Conservation (phyloP, 2,113 vertebrate species). For the Menura novaehollandiae region DNA sequence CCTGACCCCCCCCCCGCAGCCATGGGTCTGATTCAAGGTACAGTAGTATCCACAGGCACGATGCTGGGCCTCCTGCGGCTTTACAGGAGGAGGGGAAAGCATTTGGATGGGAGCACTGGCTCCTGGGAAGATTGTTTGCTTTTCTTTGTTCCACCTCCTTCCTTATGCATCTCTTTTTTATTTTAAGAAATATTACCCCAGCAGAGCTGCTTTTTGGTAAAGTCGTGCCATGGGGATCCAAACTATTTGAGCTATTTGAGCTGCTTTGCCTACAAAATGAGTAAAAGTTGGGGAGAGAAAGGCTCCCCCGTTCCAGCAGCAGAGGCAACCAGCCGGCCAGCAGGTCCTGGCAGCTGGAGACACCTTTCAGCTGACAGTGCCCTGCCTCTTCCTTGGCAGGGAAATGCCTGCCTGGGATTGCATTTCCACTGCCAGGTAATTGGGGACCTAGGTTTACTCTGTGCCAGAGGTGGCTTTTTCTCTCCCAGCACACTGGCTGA, state of each 20-base stretch:
- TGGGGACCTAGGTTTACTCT: neutral
- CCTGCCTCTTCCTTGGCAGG: constrained; percentile 2
- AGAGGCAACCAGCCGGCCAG: neutral
- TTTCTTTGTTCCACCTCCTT: constrained; percentile 47
- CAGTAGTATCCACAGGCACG: constrained; percentile 5
- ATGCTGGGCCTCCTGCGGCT: neutral
- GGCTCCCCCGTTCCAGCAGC: neutral
- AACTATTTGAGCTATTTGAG: constrained; percentile 55
- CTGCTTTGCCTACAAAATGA: constrained; percentile 34
- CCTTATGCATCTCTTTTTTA: constrained; percentile 21
- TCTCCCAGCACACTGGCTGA: neutral
- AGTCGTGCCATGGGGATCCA: neutral
- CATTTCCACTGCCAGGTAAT: neutral
- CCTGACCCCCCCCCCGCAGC: neutral
- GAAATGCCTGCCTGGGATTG: neutral
- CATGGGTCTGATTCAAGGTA: neutral
- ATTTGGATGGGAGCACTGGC: constrained; percentile 19
- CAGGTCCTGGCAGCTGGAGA: neutral
- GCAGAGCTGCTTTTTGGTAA: neutral
- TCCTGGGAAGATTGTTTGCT: constrained; percentile 28
- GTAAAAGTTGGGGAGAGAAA: constrained; percentile 9
- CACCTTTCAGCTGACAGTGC: constrained; percentile 4
- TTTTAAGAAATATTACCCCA: constrained; percentile 60
- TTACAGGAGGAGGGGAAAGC: neutral
- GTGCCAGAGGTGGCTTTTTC: neutral